Percentiles rank a stretch among this genome's conserved stretches.
Evolutionary conservation across 2,797 vertebrate genomes (phyloP).

Genomic region (Phrynocephalus guinanensis): DNA sequence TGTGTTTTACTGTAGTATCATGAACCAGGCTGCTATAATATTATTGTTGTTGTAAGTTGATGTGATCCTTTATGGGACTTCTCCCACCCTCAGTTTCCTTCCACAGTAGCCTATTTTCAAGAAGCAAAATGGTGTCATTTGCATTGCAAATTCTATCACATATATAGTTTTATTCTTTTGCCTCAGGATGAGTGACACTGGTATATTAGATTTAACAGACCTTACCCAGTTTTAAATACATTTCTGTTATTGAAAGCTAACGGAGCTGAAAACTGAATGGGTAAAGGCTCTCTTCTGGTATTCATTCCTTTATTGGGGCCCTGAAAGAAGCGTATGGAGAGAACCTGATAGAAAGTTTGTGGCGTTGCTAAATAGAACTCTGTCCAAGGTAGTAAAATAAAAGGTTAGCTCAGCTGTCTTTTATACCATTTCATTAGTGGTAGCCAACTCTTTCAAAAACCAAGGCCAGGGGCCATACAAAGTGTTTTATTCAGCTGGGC

Average conservation of each 20-base stretch:
- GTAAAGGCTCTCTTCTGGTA: constrained; percentile 71
- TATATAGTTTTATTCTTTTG: constrained; percentile 76
- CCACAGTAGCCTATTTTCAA: constrained; percentile 69
- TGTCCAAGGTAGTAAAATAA: constrained; percentile 76
- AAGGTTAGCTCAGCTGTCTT: constrained; percentile 67
- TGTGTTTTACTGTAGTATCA: constrained; percentile 63
- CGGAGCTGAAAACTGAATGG: constrained; percentile 83
- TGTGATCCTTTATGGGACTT: constrained; percentile 63
- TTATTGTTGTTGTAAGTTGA: constrained; percentile 74
- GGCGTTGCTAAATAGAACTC: constrained; percentile 70
- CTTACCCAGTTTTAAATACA: constrained; percentile 79
- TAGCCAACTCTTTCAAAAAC: constrained; percentile 71
- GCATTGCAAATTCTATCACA: constrained; percentile 81
- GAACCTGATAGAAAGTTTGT: constrained; percentile 76
- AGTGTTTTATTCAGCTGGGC: constrained; percentile 66
- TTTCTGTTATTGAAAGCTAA: constrained; percentile 81
- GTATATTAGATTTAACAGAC: constrained; percentile 79
- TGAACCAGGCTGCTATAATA: constrained; percentile 63
- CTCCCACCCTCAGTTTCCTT: constrained; percentile 19
- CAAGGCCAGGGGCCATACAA: constrained; percentile 55
- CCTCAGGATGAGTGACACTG: constrained; percentile 76
- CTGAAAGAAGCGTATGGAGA: constrained; percentile 75
- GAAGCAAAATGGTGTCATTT: constrained; percentile 74
- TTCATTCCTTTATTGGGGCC: constrained; percentile 77
- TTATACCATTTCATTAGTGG: constrained; percentile 66